Conservation (phyloP, 2,113 vertebrate species). For the Aix galericulata region DNA sequence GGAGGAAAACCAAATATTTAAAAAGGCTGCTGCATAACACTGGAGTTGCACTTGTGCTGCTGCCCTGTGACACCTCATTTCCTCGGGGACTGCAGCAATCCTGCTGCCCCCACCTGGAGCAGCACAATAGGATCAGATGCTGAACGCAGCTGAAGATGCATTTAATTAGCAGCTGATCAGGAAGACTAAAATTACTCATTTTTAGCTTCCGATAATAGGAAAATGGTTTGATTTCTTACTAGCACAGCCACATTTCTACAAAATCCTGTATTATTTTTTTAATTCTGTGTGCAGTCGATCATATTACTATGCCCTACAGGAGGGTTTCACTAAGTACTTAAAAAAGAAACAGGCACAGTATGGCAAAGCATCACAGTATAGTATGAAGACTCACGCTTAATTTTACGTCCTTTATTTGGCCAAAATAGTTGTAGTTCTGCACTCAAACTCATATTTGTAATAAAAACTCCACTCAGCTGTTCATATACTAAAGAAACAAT, state of each 20-base stretch:
- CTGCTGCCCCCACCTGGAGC: neutral
- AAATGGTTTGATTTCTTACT: neutral
- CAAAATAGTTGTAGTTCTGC: constrained; percentile 60
- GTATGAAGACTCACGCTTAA: constrained; percentile 18
- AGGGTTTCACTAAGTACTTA: neutral
- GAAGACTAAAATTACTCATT: neutral
- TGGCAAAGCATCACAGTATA: neutral
- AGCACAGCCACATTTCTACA: neutral
- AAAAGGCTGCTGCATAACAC: neutral
- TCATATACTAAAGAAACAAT: constrained; percentile 76
- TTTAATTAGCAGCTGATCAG: constrained; percentile 23
- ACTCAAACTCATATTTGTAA: constrained; percentile 73
- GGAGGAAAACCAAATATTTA: neutral
- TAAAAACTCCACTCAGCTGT: constrained; percentile 64
- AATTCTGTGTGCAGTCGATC: neutral
- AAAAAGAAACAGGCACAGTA: neutral
- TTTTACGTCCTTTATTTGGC: constrained; percentile 52
- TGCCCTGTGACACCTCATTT: neutral
- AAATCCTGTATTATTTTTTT: neutral
- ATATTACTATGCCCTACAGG: neutral
- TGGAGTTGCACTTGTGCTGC: neutral
- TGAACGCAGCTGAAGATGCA: neutral
- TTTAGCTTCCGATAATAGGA: neutral
- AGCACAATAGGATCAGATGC: neutral
- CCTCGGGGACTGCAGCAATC: neutral